These are phyloP conservation scores for Machimus atricapillus DNA, from an alignment of 2,888 invertebrate species.

Conservation along the genomic window DNA sequence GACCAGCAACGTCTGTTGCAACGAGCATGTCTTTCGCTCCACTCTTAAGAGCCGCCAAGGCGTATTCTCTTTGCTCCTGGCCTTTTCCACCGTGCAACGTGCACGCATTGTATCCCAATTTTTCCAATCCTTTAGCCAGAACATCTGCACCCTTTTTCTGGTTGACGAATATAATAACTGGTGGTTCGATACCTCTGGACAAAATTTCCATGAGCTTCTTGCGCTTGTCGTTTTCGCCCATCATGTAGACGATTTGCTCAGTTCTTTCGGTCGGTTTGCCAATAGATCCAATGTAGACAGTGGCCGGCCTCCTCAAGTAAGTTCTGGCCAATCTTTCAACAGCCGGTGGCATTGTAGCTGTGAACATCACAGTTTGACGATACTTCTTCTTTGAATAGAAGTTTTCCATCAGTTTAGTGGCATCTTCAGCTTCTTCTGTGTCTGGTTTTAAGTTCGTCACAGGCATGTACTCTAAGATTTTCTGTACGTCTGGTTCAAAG, in stretches of 20 bases:
- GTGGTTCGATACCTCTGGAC: slow-evolving; percentile 89
- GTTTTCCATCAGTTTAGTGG: slow-evolving; percentile 86
- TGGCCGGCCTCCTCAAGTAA: slow-evolving; percentile 93
- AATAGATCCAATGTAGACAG: slow-evolving; percentile 95
- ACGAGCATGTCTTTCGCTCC: slow-evolving; percentile 98
- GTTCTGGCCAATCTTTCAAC: slow-evolving; percentile 95
- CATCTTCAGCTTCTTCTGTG: slow-evolving; percentile 97
- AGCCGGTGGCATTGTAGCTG: slow-evolving; percentile 99
- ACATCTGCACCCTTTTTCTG: slow-evolving; percentile 99
- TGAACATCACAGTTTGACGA: slow-evolving; percentile 99
- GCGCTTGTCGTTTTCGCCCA: slow-evolving; percentile 94
- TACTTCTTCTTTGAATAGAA: slow-evolving; percentile 96
- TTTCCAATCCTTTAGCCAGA: slow-evolving; percentile 94
- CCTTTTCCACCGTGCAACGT: slow-evolving; percentile 99
- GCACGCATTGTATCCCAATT: slow-evolving; percentile 94
- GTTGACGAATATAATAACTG: slow-evolving; percentile 99
- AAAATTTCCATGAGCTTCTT: slow-evolving; percentile 95
- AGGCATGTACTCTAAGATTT: slow-evolving; percentile 97
- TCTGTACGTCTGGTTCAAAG: slow-evolving; percentile 97
- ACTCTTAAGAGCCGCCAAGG: slow-evolving; percentile 92
- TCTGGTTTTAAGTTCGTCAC: slow-evolving; percentile 98
- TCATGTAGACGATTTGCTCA: slow-evolving; percentile 96
- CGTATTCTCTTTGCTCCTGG: slow-evolving; percentile 98
- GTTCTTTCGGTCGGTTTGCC: slow-evolving; percentile 98
- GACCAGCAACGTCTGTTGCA: slow-evolving; percentile 98